phyloP scores from a whole-genome alignment of 2,797 vertebrate genomes.

The Gastrophryne carolinensis region DNA sequence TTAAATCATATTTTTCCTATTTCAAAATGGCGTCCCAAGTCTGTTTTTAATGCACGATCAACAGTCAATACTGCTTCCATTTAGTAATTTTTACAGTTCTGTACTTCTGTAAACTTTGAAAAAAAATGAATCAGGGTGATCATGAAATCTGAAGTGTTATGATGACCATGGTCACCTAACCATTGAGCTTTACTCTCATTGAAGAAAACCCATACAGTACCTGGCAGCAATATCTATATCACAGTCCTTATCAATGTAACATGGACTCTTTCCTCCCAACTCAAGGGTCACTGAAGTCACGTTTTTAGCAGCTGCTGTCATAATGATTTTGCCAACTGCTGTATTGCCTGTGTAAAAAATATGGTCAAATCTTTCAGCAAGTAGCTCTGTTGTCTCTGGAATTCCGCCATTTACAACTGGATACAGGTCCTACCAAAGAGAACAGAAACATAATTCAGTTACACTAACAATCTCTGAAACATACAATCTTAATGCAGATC shows the following conservation, averaged over 20 bases:
- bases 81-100: too few species aligned
- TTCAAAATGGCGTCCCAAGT: too few species aligned
- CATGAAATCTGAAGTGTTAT: too few species aligned
- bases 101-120: too few species aligned
- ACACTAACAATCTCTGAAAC: too few species aligned
- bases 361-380: conserved; percentile 82
- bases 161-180: too few species aligned
- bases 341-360: conserved; percentile 83
- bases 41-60: too few species aligned
- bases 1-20: too few species aligned
- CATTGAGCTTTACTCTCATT: neutral
- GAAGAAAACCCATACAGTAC: conserved; percentile 62
- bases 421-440: conserved; percentile 75
- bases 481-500: too few species aligned
- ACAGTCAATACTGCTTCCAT: too few species aligned
- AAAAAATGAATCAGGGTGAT: too few species aligned
- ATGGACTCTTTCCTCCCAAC: conserved; percentile 90
- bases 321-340: conserved; percentile 76
- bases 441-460: neutral
- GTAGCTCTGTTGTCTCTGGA: conserved; percentile 80
- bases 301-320: conserved; percentile 81
- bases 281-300: conserved; percentile 91
- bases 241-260: conserved; percentile 85
- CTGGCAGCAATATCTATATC: conserved; percentile 79
- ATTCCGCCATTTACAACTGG: conserved; percentile 77